Evolutionary conservation across 2,888 invertebrate species (phyloP).

Genomic region (Epicampocera succincta): DNA sequence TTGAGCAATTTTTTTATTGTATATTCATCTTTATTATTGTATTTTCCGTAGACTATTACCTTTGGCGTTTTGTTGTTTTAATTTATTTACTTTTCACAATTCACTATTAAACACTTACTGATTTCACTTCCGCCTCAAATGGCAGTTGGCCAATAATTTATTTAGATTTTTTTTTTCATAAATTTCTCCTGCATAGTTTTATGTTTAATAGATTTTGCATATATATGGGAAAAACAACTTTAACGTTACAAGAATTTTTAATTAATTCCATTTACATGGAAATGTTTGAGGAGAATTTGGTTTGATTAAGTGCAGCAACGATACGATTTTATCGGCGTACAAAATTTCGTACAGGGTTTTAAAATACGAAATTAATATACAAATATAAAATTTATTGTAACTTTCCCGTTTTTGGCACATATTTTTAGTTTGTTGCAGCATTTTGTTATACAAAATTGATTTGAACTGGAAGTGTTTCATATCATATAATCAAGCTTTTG

Average conservation of each 20-base stretch:
- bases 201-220: not conserved
- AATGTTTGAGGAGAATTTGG: not conserved
- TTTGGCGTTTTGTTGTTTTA: not conserved
- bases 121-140: conserved; percentile 49
- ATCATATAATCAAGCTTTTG: too few relatives aligned
- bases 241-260: conserved; percentile 35
- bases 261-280: not conserved
- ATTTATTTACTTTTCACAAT: conserved; percentile 9
- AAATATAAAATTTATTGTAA: too few relatives aligned
- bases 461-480: too few relatives aligned
- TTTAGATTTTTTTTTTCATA: not conserved
- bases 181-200: conserved; percentile 38
- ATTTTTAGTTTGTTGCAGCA: too few relatives aligned
- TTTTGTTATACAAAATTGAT: too few relatives aligned
- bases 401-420: too few relatives aligned
- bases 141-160: conserved; percentile 45
- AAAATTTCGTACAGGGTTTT: too few relatives aligned
- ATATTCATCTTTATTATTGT: not conserved
- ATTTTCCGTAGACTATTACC: conserved; percentile 18
- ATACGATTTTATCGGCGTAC: too few relatives aligned
- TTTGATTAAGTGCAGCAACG: not conserved
- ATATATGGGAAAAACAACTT: not conserved
- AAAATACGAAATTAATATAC: too few relatives aligned
- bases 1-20: not conserved
- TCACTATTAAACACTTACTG: conserved; percentile 6